phyloP scores from a whole-genome alignment of 2,113 vertebrate species.

The Ptilonorhynchus violaceus region DNA sequence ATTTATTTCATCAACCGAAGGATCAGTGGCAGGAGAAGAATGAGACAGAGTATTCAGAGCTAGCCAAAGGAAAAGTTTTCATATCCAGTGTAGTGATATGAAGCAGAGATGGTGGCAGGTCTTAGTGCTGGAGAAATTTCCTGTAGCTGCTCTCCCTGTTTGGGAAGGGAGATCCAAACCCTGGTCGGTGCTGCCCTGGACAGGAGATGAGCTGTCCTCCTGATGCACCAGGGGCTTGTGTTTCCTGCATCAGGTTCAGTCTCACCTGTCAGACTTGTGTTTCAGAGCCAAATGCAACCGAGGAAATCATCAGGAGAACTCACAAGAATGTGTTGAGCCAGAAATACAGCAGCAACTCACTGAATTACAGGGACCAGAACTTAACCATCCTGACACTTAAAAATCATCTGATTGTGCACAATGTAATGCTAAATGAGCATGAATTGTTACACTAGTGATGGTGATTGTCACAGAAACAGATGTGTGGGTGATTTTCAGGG shows the following conservation, averaged over 20 bases:
- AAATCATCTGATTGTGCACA: neutral
- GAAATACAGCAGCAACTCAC: neutral
- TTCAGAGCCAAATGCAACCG: neutral
- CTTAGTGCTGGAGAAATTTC: neutral
- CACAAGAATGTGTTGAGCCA: neutral
- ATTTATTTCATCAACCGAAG: neutral
- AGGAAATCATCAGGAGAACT: neutral
- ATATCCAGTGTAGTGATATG: too few species aligned
- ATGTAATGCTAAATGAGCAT: neutral
- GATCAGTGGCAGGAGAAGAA: neutral
- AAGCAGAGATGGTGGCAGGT: neutral
- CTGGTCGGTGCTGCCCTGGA: neutral
- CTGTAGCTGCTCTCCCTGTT: neutral
- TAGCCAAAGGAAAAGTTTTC: neutral
- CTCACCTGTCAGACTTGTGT: neutral
- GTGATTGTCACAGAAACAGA: neutral
- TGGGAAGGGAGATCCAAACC: neutral
- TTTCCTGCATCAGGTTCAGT: neutral
- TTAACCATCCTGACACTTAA: neutral
- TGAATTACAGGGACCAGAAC: neutral
- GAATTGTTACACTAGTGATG: neutral
- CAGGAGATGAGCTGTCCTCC: neutral
- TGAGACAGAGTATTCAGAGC: neutral
- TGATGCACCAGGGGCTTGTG: neutral
- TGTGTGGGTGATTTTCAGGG: neutral